phyloP scores from a whole-genome alignment of 2,888 invertebrate species.

The Agriopis aurantiaria region DNA sequence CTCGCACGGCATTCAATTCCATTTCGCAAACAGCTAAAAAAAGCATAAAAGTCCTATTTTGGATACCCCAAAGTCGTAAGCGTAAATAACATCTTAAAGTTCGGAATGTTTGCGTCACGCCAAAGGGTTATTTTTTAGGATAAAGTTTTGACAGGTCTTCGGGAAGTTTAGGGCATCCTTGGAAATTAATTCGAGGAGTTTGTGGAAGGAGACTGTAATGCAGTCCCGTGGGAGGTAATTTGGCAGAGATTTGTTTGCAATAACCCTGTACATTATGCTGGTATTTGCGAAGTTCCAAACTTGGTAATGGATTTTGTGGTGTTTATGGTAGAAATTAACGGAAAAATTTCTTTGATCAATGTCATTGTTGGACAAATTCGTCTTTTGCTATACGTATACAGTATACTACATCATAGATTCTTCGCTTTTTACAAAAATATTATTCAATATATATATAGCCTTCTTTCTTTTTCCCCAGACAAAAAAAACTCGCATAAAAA shows the following conservation, averaged over 20 bases:
- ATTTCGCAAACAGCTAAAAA: slow-evolving; percentile 25
- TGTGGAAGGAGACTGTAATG: slow-evolving; percentile 29
- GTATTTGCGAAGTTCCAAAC: slow-evolving; percentile 22
- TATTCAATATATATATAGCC: too few species aligned
- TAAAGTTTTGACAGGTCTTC: slow-evolving; percentile 48
- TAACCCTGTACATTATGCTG: slow-evolving; percentile 16
- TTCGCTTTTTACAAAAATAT: too few species aligned
- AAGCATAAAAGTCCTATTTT: slow-evolving; percentile 32
- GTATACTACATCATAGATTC: not conserved
- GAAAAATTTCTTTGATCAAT: slow-evolving; percentile 11
- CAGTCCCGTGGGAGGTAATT: slow-evolving; percentile 35
- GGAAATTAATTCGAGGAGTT: slow-evolving; percentile 44
- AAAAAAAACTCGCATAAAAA: not conserved
- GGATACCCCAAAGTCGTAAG: slow-evolving; percentile 25
- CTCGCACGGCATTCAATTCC: slow-evolving; percentile 25
- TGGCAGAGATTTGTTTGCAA: slow-evolving; percentile 33
- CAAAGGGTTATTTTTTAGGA: slow-evolving; percentile 51
- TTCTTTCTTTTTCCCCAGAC: too few species aligned
- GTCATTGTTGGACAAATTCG: not conserved
- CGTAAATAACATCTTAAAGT: slow-evolving; percentile 27
- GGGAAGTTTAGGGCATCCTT: slow-evolving; percentile 43
- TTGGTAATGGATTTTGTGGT: slow-evolving; percentile 17
- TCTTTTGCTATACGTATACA: not conserved
- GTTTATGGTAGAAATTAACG: slow-evolving; percentile 1
- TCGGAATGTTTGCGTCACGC: slow-evolving; percentile 39